phyloP scores from a whole-genome alignment of 2,113 vertebrate species.

The Paramisgurnus dabryanus region DNA sequence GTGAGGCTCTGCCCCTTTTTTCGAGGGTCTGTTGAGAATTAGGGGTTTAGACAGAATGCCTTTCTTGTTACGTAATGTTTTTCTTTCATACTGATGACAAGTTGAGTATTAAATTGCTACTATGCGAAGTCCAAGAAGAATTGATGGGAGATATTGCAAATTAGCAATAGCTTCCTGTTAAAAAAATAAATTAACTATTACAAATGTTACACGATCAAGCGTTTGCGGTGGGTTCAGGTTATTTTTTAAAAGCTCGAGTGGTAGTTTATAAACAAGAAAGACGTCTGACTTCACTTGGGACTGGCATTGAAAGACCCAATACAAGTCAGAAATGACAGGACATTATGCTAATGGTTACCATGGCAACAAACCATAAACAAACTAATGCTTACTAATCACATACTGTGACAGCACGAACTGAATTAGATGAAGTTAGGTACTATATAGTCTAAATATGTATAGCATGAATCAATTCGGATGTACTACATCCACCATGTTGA shows the following conservation, averaged over 20 bases:
- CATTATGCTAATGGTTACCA: no score
- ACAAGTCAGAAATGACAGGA: no score
- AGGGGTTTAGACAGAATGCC: constrained; percentile 25
- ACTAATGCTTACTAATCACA: no score
- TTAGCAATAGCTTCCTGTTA: neutral
- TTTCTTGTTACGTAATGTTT: constrained; percentile 38
- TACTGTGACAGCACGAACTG: no score
- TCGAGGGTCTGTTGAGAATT: constrained; percentile 34
- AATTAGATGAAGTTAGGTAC: no score
- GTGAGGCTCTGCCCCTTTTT: constrained; percentile 13
- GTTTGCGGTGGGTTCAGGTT: constrained; percentile 1
- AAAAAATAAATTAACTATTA: constrained; percentile 27
- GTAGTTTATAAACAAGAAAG: neutral
- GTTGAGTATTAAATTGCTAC: constrained; percentile 26
- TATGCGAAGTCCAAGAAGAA: constrained; percentile 24
- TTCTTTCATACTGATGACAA: constrained; percentile 3
- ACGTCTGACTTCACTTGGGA: neutral
- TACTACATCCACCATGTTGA: no score
- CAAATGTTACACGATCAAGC: constrained; percentile 27
- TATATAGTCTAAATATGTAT: no score
- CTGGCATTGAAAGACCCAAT: no score
- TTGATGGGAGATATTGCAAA: constrained; percentile 1
- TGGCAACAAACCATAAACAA: no score
- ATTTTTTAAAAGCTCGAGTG: constrained; percentile 21
- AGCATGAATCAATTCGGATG: no score